These are phyloP conservation scores for Chloroceryle inda DNA, from an alignment of 2,797 vertebrate species.

Conservation along the genomic window DNA sequence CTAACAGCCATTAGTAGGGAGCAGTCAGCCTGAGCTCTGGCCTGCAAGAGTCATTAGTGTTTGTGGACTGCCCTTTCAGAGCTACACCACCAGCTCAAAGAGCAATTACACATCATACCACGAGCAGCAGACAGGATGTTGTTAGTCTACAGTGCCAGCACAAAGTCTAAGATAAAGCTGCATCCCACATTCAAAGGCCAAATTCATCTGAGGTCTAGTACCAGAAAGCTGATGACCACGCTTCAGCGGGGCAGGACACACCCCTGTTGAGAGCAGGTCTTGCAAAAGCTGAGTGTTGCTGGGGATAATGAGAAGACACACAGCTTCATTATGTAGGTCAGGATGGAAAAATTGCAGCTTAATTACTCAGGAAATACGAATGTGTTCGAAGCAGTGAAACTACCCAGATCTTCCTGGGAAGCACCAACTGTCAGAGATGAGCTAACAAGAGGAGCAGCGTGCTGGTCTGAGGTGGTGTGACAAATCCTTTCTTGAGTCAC, in stretches of 20 bases:
- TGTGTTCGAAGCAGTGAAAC: rapidly evolving
- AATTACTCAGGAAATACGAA: neutral
- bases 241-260: neutral
- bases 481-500: neutral
- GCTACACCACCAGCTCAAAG: neutral
- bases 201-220: neutral
- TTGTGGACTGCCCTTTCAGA: neutral
- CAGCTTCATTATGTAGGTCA: neutral
- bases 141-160: neutral
- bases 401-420: neutral
- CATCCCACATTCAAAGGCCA: neutral
- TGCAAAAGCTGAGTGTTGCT: neutral
- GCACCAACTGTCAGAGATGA: neutral
- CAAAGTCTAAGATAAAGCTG: neutral
- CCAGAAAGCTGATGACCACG: neutral
- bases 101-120: conserved; percentile 32
- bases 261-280: neutral
- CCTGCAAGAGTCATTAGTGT: conserved; percentile 29
- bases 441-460: rapidly evolving
- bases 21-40: conserved; percentile 31
- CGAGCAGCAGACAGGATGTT: neutral
- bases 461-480: neutral
- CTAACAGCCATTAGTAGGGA: conserved; percentile 32
- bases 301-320: neutral
- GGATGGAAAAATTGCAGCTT: neutral